Evolutionary conservation across 2,888 invertebrate species (phyloP).

Genomic region (Amaurobius ferox): DNA sequence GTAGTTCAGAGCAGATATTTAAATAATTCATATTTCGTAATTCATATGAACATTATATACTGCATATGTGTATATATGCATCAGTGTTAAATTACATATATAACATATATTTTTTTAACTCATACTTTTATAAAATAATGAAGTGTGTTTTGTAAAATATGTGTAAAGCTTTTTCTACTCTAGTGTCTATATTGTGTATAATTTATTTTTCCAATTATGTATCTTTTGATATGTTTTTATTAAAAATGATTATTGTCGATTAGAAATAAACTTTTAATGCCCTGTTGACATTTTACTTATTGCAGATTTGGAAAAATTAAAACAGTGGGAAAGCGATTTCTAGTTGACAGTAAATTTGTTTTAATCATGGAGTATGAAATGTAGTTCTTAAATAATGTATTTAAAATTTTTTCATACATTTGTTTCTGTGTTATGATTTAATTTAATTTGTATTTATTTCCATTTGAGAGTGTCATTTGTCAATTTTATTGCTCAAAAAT

Average conservation of each 20-base stretch:
- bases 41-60: constrained; percentile 15
- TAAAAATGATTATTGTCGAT: background rate
- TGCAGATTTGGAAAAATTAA: background rate
- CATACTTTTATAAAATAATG: constrained; percentile 15
- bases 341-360: background rate
- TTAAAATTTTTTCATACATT: background rate
- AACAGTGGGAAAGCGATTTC: background rate
- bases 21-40: background rate
- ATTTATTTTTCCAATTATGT: background rate
- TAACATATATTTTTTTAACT: constrained; percentile 18
- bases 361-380: no score
- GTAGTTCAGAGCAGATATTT: constrained; percentile 9
- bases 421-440: background rate
- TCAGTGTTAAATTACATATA: constrained; percentile 6
- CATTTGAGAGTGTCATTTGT: background rate
- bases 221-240: background rate
- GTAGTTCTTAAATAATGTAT: no score
- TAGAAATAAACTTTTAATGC: background rate
- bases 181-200: background rate
- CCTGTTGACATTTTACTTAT: background rate
- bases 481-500: background rate
- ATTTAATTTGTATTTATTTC: constrained; percentile 7
- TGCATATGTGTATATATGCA: constrained; percentile 16
- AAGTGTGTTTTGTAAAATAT: constrained; percentile 9
- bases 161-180: constrained; percentile 6